Conservation (phyloP, 2,888 invertebrate genomes). For the Epsilonema sp. region DNA sequence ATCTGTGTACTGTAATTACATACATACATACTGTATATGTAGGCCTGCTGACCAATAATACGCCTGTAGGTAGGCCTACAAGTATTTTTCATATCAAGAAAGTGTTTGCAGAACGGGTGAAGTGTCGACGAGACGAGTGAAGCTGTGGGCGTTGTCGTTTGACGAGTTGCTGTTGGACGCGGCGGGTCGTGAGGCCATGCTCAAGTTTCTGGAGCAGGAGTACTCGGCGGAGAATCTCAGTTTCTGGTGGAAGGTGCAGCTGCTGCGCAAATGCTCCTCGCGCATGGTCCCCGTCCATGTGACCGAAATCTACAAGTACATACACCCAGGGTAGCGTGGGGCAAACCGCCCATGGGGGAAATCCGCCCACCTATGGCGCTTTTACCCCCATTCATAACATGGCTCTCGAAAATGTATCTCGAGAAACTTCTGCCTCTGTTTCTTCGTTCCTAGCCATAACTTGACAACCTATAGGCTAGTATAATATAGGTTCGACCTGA, state of each 20-base stretch:
- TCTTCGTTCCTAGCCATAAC: too few species aligned
- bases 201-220: constrained; percentile 84
- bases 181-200: constrained; percentile 87
- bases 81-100: neutral
- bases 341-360: too few species aligned
- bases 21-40: too few species aligned
- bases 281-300: constrained; percentile 61
- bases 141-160: constrained; percentile 89
- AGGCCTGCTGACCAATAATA: neutral
- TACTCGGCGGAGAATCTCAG: constrained; percentile 96
- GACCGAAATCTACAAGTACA: constrained; percentile 61
- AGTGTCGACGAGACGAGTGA: constrained; percentile 71
- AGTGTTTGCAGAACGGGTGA: constrained; percentile 42
- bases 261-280: constrained; percentile 67
- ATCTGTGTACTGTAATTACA: too few species aligned
- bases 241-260: constrained; percentile 44
- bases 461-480: too few species aligned
- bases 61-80: constrained; percentile 8
- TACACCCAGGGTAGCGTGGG: too few species aligned
- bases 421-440: too few species aligned
- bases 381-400: too few species aligned
- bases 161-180: constrained; percentile 72
- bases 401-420: too few species aligned
- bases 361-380: too few species aligned
- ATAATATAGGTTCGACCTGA: too few species aligned